phyloP scores from a whole-genome alignment of 2,113 vertebrate genomes.

The Gambusia affinis region DNA sequence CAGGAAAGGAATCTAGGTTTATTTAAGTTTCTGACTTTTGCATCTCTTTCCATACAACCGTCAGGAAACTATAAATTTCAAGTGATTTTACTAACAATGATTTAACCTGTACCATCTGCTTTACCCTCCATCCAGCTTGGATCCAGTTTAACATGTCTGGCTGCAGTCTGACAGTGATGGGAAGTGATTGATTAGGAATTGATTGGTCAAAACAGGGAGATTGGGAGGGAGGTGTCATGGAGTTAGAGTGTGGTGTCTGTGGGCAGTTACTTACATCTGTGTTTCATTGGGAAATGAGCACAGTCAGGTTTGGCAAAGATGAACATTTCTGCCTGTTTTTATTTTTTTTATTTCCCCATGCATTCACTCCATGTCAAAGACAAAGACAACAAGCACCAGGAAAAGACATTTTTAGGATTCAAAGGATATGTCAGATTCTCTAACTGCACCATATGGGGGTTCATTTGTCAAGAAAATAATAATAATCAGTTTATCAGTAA shows the following conservation, averaged over 20 bases:
- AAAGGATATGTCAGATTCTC: too few species aligned
- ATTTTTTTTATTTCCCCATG: constrained; percentile 51
- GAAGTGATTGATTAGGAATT: constrained; percentile 58
- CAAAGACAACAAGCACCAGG: constrained; percentile 15
- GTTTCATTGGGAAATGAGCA: constrained; percentile 58
- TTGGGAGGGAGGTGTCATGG: constrained; percentile 15
- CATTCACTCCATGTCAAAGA: constrained; percentile 47
- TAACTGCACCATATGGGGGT: too few species aligned
- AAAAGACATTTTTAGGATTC: constrained; percentile 19
- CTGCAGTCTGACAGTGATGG: constrained; percentile 26
- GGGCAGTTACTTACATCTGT: constrained; percentile 50
- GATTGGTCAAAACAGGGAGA: constrained; percentile 43
- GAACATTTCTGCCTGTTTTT: constrained; percentile 46
- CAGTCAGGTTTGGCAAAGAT: constrained; percentile 47
- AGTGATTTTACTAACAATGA: constrained; percentile 13
- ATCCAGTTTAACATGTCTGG: constrained; percentile 7
- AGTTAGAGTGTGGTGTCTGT: not conserved
- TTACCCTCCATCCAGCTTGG: constrained; percentile 5
- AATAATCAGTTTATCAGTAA: too few species aligned
- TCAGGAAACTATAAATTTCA: not conserved
- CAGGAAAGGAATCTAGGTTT: not conserved
- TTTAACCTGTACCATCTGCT: constrained; percentile 23
- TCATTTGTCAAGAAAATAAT: too few species aligned
- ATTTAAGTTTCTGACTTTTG: not conserved
- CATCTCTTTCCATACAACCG: not conserved